Conservation (phyloP, 2,888 invertebrate species). For the Callimorpha dominula region DNA sequence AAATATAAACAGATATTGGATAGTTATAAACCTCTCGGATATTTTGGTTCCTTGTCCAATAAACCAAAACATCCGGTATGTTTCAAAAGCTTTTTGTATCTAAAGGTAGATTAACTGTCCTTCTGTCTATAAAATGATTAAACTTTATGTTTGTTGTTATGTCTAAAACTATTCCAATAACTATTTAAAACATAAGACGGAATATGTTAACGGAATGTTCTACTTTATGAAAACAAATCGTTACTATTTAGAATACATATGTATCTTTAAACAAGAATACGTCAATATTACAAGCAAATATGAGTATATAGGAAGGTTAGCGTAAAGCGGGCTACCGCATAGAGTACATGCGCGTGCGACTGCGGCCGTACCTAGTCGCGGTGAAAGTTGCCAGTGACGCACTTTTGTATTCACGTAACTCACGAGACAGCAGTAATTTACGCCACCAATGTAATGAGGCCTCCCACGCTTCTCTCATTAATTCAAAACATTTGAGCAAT, state of each 20-base stretch:
- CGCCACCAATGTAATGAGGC: conserved; percentile 66
- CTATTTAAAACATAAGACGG: neutral
- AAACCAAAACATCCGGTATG: neutral
- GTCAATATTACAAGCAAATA: conserved; percentile 28
- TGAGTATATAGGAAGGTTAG: conserved; percentile 36
- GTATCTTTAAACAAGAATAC: conserved; percentile 17
- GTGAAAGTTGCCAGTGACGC: conserved; percentile 85
- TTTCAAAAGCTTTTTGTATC: neutral
- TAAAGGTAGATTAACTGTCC: neutral
- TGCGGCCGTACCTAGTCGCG: conserved; percentile 54
- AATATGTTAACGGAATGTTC: neutral
- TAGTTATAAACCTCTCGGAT: no score
- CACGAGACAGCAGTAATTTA: conserved; percentile 71
- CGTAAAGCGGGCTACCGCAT: conserved; percentile 53
- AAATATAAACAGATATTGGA: neutral
- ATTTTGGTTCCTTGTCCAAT: no score
- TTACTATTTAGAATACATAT: neutral
- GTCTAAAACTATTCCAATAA: neutral
- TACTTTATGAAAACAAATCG: neutral
- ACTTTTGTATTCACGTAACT: conserved; percentile 78
- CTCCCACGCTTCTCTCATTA: conserved; percentile 60
- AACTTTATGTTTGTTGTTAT: neutral
- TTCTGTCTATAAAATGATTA: neutral
- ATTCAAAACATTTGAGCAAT: conserved; percentile 55
- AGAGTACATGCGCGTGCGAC: conserved; percentile 54